Base-by-base conservation (phyloP, 1,140 invertebrate genomes). In the Muscidifurax raptorellus region DNA sequence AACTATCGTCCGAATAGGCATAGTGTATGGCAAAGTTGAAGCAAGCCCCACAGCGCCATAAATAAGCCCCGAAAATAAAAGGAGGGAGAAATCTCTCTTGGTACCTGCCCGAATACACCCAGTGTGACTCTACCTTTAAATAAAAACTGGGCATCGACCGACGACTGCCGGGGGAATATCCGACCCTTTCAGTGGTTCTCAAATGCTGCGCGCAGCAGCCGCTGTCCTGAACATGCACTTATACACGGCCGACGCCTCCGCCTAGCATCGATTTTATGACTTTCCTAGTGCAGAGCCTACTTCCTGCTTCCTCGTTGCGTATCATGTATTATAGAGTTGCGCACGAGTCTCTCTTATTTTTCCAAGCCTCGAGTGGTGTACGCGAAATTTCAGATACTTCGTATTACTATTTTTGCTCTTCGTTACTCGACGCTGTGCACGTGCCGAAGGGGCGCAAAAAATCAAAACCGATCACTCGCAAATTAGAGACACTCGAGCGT, bases 151-250 rank as follows among this genome's bases (percentile, higher is more conserved):
- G 77, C 76, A 84, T 78, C 74, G 76, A 78, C 71, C 82, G 74
- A 18, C 80, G 40, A 52, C 40, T 72, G 28, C 18, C 18, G 44
- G 75, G 59, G 59, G 59, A 82, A 72, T 28, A 40, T 13, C 44
- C 66, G 76, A 84, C 83, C 83, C 83, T 84, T 75, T 36, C 83
- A 84, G 83, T 64, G 83, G 83, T 78, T 84, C 83, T 84, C 83
- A 84, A 22, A 4, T 25, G 27, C 2, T 9, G 32, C 15, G 13
- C 5, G 52, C 18, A 13, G 47, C 47, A 18, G 15, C 47, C 32
- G 32, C 32, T 32, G 7, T 40, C 9, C 36, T 10, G 36, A 47
- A 3, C 44, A 9, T 47, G 44, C 44, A 47, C 44, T 47, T 47
- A 15, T 47, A 47, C 44, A 18, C 25, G 7, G 5, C 18, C 71